Conservation (phyloP, 2,113 vertebrate species). For the Macquaria australasica region DNA sequence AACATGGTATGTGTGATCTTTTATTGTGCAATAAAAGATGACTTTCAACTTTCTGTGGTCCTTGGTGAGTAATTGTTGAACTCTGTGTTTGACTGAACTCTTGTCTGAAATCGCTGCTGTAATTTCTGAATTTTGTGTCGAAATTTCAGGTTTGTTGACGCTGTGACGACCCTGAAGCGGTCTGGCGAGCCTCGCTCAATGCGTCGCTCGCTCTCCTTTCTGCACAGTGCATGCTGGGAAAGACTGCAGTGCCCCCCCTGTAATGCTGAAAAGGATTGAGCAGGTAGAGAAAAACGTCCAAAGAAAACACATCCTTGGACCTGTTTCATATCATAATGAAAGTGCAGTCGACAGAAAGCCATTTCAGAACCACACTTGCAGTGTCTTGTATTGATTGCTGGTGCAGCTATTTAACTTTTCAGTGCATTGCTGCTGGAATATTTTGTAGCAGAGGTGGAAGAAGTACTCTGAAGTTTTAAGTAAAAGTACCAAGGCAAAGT, state of each 20-base stretch:
- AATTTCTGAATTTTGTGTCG: background rate
- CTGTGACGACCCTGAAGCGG: background rate
- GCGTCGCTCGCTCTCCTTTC: background rate
- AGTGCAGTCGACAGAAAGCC: too few relatives aligned
- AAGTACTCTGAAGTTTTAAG: too few relatives aligned
- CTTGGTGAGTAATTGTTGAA: background rate
- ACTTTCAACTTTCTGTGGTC: conserved; percentile 80
- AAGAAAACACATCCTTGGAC: too few relatives aligned
- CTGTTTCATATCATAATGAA: background rate
- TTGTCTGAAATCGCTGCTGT: background rate
- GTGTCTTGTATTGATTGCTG: too few relatives aligned
- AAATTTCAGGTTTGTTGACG: background rate
- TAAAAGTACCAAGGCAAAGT: too few relatives aligned
- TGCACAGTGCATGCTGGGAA: conserved; percentile 8
- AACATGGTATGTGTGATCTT: conserved; percentile 85
- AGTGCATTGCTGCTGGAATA: too few relatives aligned
- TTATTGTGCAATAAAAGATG: conserved; percentile 88
- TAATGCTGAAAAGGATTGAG: background rate
- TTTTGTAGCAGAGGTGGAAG: too few relatives aligned
- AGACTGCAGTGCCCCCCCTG: background rate
- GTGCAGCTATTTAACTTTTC: too few relatives aligned
- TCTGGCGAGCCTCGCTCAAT: background rate
- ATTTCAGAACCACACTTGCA: too few relatives aligned
- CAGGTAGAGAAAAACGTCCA: background rate
- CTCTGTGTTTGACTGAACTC: too few relatives aligned